Conservation (phyloP, 2,888 invertebrate genomes). For the Lamellibrachia satsuma region DNA sequence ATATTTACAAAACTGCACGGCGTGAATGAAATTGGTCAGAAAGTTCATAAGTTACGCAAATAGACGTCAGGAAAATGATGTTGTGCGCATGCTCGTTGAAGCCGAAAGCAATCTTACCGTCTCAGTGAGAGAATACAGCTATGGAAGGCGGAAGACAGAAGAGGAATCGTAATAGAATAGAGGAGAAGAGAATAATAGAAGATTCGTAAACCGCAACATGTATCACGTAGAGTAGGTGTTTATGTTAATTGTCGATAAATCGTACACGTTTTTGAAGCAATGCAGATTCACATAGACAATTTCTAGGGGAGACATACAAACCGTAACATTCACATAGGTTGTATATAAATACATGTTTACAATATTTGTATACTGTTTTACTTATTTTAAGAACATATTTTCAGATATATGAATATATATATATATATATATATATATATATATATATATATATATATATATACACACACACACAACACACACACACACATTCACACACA, state of each 20-base stretch:
- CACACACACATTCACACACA: too few relatives aligned
- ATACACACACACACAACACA: too few relatives aligned
- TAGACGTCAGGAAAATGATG: not conserved
- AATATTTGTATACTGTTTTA: not conserved
- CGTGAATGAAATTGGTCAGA: not conserved
- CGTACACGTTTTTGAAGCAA: not conserved
- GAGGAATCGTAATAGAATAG: not conserved
- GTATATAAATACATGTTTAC: not conserved
- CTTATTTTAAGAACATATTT: not conserved
- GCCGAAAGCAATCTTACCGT: not conserved
- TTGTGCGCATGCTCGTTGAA: constrained; percentile 13
- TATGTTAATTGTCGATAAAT: not conserved
- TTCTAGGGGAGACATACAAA: not conserved
- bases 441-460: too few relatives aligned
- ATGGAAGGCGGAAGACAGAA: constrained; percentile 7
- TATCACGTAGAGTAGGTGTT: too few relatives aligned
- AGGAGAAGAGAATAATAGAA: not conserved
- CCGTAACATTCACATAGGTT: not conserved
- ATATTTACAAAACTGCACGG: not conserved
- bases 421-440: too few relatives aligned
- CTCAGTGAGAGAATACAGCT: constrained; percentile 6
- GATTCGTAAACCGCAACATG: not conserved
- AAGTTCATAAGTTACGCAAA: not conserved
- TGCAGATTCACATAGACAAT: not conserved
- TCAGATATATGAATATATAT: too few relatives aligned